Percentiles rank a stretch among this genome's conserved stretches.
These are phyloP conservation scores for Protonibea diacanthus DNA, from an alignment of 2,797 vertebrate genomes.

Conservation along the genomic window DNA sequence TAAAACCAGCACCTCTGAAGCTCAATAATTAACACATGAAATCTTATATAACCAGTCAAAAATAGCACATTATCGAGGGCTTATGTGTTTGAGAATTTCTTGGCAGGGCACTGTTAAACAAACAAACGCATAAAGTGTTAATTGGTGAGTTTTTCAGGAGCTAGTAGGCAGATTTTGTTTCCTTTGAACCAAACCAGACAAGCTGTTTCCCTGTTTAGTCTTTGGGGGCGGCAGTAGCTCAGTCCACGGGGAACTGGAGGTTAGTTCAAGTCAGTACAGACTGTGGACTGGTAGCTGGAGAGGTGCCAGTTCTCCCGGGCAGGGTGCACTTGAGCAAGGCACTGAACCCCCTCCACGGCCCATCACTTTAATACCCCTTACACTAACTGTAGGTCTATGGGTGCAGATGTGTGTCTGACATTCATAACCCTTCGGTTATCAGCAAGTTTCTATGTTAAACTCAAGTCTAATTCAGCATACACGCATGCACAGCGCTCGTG, in stretches of 20 bases:
- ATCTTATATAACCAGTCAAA: neutral
- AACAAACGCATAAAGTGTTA: neutral
- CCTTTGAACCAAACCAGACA: neutral
- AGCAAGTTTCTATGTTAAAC: constrained; percentile 5
- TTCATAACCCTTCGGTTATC: constrained; percentile 39
- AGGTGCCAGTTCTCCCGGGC: no score
- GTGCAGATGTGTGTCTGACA: neutral
- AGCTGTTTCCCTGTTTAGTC: neutral
- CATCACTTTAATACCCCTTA: no score
- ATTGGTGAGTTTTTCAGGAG: neutral
- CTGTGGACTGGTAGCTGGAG: no score
- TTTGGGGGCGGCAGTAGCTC: neutral
- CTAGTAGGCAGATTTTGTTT: neutral
- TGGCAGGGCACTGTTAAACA: neutral
- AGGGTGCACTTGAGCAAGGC: no score
- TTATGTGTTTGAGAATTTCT: neutral
- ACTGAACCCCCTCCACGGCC: no score
- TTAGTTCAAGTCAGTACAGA: no score
- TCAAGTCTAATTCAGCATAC: neutral
- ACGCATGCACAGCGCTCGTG: neutral
- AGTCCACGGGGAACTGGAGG: no score
- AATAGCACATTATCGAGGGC: neutral
- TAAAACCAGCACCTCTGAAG: neutral
- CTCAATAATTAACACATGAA: neutral
- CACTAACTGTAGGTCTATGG: no score